phyloP scores from a whole-genome alignment of 2,888 invertebrate species.

The Antheraea assamensis region DNA sequence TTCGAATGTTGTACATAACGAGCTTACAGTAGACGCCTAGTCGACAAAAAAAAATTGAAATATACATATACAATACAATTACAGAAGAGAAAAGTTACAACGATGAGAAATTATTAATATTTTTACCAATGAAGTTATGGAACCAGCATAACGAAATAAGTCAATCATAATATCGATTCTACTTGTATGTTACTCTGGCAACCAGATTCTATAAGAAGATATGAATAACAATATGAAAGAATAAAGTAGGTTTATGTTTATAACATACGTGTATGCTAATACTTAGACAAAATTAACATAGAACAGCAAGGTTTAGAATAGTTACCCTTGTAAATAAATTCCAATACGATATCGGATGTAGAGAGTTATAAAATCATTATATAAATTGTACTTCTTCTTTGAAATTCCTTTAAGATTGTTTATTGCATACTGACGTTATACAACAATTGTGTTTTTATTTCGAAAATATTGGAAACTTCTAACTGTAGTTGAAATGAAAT shows the following conservation, averaged over 20 bases:
- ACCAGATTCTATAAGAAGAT: background rate
- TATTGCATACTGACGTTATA: too few relatives aligned
- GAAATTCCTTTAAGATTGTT: too few relatives aligned
- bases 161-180: conserved; percentile 3
- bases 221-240: background rate
- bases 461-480: background rate
- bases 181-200: background rate
- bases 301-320: background rate
- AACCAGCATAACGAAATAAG: background rate
- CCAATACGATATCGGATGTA: background rate
- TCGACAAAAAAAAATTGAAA: background rate
- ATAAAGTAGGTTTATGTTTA: background rate
- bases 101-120: background rate
- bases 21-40: too few relatives aligned
- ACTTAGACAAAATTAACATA: background rate
- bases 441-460: background rate
- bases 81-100: background rate
- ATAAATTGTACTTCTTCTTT: background rate
- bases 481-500: background rate
- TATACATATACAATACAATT: background rate
- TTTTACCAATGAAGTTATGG: background rate
- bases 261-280: background rate
- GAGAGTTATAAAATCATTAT: background rate
- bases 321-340: background rate
- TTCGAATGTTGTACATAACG: too few relatives aligned